Base-by-base conservation (phyloP, 2,797 vertebrate genomes). In the Phoebastria nigripes region DNA sequence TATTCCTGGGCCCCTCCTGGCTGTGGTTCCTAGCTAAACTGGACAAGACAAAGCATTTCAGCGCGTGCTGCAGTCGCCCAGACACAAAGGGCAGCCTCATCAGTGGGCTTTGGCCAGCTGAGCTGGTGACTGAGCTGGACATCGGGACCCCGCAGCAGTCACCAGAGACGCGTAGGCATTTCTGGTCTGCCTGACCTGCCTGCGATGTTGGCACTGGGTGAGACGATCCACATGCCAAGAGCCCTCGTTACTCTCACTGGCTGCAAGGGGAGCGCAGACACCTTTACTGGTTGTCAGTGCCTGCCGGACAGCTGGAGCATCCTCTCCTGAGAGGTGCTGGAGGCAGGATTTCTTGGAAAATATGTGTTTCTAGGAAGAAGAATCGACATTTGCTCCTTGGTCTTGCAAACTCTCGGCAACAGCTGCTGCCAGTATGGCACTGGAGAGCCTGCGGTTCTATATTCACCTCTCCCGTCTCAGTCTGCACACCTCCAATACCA, bases 11-110 rank as follows among this genome's bases (percentile, higher is more conserved):
- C 39, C 9, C 19, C 46, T 52, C 66, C 11, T 4, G 37, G 61
- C 19, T 16, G 39, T 8, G 26, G 47, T 31, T 62, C 26, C 67
- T 25, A 9, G 11, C 55, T 13, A 25, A 61, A 31, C n/a, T 3
- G 6, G 33, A 17, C 8, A 5, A 69, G 33, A 12, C 31, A 26
- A 37, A 33, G 63, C 12, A 5, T 24, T 49, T 15, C 33, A 21
- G 46, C 8, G 0, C 25, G 2, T 0, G 12, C 49, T 44, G 14
- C 49, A 4, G 47, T 8, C 2, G 1, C 8, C 39, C 63, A 33
- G 39, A 33, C 26, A 18, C 1, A 0, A 55, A 31, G 56, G 10
- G 56, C 65, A 70, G 63, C 65, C 65, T 19, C 33, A 1, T 3
- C 41, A 2, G 35, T 1, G 47, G 71, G 55, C 71, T 69, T 39